Base-by-base conservation (phyloP, 92 coral and sea anemone species). In the Siderastrea radians region DNA sequence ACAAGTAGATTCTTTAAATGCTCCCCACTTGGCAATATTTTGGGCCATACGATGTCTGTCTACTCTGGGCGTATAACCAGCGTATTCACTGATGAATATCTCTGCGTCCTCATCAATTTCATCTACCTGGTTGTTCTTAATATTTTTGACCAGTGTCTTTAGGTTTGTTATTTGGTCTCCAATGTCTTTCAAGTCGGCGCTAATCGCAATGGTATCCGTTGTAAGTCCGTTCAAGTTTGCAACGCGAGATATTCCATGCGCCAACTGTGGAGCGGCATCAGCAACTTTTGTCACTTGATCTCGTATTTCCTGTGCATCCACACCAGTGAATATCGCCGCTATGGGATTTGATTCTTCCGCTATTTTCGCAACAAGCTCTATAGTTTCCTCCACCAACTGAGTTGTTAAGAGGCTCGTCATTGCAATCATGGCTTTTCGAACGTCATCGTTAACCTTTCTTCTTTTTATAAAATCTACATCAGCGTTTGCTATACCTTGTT, bases 401-500 rank as follows among this genome's bases (percentile, higher is more conserved):
- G 72, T 46, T 6, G 71, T 45, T 45, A 84, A 38, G 3, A 92
- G 38, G 1, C 19, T 61, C 3, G 26, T 52, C 79, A 67, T 84
- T 15, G 77, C 84, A 19, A n/a, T 19, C 84, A 78, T 74, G n/a
- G 68, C 60, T 1, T 17, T 49, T 44, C 2, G 46, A n/a, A 84
- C 58, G 54, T 92, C 90, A 5, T 55, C 58, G 5, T 67, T 54
- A 3, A 92, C 58, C 65, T 92, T 84, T 19, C 1, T 12, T 45
- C 77, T 84, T 9, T 47, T 60, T 38, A 92, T 89, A 59, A 88
- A 92, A 0, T 17, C 85, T 2, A 51, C 82, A 55, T 92, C 95
- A 19, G 85, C 90, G 43, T 88, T 75, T 12, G 95, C 95, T 61
- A 92, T 92, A 3, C 90, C 90, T 84, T 92, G 83, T 13, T 92